Evolutionary conservation across 2,113 vertebrate genomes (phyloP), one percentile per base, ranked within the genome.

Genomic region (Catharus minimus): DNA sequence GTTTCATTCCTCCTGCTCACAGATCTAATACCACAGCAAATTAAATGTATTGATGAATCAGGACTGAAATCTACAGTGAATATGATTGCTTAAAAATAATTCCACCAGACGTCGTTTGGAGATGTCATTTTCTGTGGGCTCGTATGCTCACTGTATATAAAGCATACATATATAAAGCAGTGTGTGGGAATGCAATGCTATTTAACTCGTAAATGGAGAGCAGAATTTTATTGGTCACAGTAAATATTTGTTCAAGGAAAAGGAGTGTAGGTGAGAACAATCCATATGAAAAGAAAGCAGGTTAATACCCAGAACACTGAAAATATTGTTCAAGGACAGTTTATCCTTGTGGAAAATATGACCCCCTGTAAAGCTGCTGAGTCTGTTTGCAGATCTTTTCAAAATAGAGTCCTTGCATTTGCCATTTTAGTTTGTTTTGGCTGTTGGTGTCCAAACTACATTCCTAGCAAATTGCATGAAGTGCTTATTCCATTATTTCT

Each of bases 371-470:
- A 93, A 88, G 96, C 88, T 92, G 82, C 86, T 91, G 76, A 92
- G 85, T 88, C 79, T 96, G 93, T 95, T 96, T 96, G 95, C 92
- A 95, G 86, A 96, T 96, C 88, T 82, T 95, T 95, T 95, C 93
- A 96, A 92, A 96, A 96, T 49, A 96, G 78, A 92, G 86, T 94
- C 92, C 96, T 96, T 92, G 93, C 94, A 95, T 95, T 96, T 96
- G 94, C 93, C 92, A 95, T 94, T 95, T 94, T 43, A 93, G 94
- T 96, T 96, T 97, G 93, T 97, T 96, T 97, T 96, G 95, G 96
- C 94, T 96, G 94, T 88, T 95, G 82, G 93, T 96, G 92, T 96
- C 93, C 95, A 96, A 96, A 94, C 82, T 93, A 91, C 95, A 95
- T 96, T 95, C 95, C 94, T 95, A 95, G 92, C 88, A 96, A 96